Evolutionary conservation across 2,113 vertebrate genomes (phyloP), one percentile per base, ranked within the genome.

Genomic region (Colinus virginianus): DNA sequence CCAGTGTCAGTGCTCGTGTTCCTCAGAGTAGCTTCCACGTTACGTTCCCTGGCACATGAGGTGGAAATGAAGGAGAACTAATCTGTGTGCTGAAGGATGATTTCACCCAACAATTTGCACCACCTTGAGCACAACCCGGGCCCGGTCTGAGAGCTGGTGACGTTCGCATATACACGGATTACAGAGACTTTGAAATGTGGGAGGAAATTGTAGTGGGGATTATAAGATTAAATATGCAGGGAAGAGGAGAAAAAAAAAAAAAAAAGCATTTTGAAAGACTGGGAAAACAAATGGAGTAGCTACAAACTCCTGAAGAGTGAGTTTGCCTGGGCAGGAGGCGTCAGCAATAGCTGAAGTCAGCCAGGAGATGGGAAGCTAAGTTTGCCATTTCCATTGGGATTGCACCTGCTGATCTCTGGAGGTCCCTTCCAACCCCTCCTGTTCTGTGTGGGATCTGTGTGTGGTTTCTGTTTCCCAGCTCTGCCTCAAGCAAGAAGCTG

Each of bases 161-260:
- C 2, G 0, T 26, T 48, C 38, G 48, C 3, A 0, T 23, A 2
- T 20, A 6, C 4, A 2, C 5, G n/a, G 90, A 38, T 74, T 38
- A 17, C 5, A 14, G 38, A 83, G 17, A 21, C 67, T 49, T 23
- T 38, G 49, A 82, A 75, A 79, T 66, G 43, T 1, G 17, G 51
- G 40, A 78, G 48, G 30, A 66, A 75, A 55, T 76, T 70, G 32
- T 70, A 20, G 13, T 19, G 32, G 42, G 38, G 61, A 63, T 63
- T 63, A 63, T 40, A 40, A 40, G 61, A 63, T 63, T 40, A 63
- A 40, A 38, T 28, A 63, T 63, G 61, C 36, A 40, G 36, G n/a
- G 23, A 15, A 10, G 14, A 55, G 32, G 36, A 36, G 36, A 12
- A 12, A 20, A n/a, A n/a, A n/a, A 56, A 58, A 20, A 58, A 40